Conservation (phyloP, 2,797 vertebrate species). For the Scarus forsteni region DNA sequence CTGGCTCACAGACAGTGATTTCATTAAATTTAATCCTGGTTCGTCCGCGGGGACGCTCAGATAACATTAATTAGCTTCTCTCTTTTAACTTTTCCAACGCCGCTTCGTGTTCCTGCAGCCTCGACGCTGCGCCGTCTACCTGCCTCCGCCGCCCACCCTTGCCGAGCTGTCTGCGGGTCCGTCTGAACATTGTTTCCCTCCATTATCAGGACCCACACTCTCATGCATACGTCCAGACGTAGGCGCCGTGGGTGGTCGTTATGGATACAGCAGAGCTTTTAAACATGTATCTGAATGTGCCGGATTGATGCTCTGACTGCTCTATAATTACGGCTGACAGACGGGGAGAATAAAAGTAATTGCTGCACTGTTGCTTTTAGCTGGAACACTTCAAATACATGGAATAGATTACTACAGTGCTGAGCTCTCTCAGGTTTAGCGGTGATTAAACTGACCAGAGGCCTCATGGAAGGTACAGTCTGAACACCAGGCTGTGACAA, state of each 20-base stretch:
- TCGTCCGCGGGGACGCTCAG: conserved; percentile 63
- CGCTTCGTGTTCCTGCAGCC: conserved; percentile 35
- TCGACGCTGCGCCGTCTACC: conserved; percentile 11
- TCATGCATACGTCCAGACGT: conserved; percentile 34
- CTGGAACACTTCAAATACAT: conserved; percentile 40
- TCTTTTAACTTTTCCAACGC: conserved; percentile 57
- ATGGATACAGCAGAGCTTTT: conserved; percentile 60
- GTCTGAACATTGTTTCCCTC: conserved; percentile 45
- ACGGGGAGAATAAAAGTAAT: conserved; percentile 43
- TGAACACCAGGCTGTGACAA: no score
- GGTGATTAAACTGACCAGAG: neutral
- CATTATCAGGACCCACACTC: conserved; percentile 45
- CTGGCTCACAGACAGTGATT: conserved; percentile 61
- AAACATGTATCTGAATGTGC: conserved; percentile 51
- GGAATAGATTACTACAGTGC: conserved; percentile 2
- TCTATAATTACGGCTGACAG: conserved; percentile 64
- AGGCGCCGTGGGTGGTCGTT: conserved; percentile 48
- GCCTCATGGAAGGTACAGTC: neutral
- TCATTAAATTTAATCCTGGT: conserved; percentile 72
- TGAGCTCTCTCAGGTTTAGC: neutral
- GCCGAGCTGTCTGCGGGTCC: conserved; percentile 4
- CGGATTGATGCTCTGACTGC: conserved; percentile 48
- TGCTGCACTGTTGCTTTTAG: conserved; percentile 47
- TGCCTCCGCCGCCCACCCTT: conserved; percentile 1
- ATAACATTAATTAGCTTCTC: conserved; percentile 82